Evolutionary conservation across 2,888 invertebrate genomes (phyloP).

Genomic region (Eupithecia tripunctaria): DNA sequence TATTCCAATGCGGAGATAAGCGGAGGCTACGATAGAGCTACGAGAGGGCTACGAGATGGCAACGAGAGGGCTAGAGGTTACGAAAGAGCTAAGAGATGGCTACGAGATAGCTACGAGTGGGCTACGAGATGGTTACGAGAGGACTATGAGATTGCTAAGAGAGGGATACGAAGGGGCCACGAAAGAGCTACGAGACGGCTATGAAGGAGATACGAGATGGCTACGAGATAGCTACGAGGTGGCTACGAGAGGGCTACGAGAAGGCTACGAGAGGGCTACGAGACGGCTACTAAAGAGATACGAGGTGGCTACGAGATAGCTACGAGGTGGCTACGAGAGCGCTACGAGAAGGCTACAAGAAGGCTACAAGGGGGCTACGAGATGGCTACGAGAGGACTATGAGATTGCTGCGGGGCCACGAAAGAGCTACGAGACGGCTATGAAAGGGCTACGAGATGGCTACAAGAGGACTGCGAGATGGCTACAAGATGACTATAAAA

Average conservation of each 20-base stretch:
- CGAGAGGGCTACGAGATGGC: neutral
- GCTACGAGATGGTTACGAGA: neutral
- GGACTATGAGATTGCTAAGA: neutral
- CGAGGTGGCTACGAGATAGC: neutral
- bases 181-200: neutral
- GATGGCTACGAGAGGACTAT: neutral
- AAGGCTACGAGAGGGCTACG: neutral
- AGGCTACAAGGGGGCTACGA: neutral
- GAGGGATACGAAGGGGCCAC: neutral
- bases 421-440: no score
- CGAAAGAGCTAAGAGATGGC: neutral
- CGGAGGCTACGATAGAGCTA: no score
- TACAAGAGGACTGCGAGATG: no score
- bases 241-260: neutral
- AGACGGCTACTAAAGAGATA: neutral
- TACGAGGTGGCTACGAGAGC: neutral
- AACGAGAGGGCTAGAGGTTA: no score
- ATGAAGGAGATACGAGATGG: neutral
- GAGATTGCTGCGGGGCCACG: no score
- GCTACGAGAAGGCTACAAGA: neutral
- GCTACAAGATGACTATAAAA: no score
- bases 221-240: neutral
- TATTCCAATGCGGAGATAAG: no score
- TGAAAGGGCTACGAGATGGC: no score
- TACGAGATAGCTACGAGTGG: neutral